Base-by-base conservation (phyloP, 1,140 invertebrate genomes). In the Oedothorax gibbosus region DNA sequence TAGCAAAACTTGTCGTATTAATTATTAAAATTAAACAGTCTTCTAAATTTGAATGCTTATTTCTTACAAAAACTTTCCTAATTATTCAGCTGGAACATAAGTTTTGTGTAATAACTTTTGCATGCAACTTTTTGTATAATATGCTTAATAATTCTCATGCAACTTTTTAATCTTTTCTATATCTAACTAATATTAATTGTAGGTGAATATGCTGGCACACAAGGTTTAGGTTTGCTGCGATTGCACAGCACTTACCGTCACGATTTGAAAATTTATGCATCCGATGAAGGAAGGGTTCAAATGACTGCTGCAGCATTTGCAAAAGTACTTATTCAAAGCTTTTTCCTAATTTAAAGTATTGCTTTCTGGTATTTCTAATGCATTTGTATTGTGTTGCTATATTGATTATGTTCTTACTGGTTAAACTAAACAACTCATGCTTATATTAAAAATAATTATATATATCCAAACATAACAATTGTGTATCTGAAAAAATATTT, bases 301-400 rank as follows among this genome's bases (percentile, higher is more conserved):
- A 99, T 99, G 98, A 99, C 98, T 0, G 98, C 98, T 0, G 98
- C 98, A 14, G 98, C 98, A 12, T 99, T 99, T 91, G 97, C 98
- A 3, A 99, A 99, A 91, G 98, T 93, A 64, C 35, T 69, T 35
- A 35, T 35, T 35, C 35, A 35, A 35, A 35, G 35, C 35, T 35
- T 35, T 35, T 35, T 35, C 35, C 35, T 35, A 35, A 35, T 5
- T 35, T 35, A 35, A 50, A 80, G 57, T 7, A 18, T 64, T 80
- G 12, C 56, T 65, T 62, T 62, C 57, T 62, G 57, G 12, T 62
- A 15, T 18, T 62, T 62, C 6, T 18, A 62, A 15, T 62, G 57
- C 57, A 62, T 62, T 12, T 62, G 12, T 62, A 18, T 62, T 35
- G 35, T 35, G 1, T 35, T 35, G 35, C 5, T 35, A 35, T 35